These are phyloP conservation scores for Rhyacichthys aspro DNA, from an alignment of 2,797 vertebrate genomes.

Conservation along the genomic window DNA sequence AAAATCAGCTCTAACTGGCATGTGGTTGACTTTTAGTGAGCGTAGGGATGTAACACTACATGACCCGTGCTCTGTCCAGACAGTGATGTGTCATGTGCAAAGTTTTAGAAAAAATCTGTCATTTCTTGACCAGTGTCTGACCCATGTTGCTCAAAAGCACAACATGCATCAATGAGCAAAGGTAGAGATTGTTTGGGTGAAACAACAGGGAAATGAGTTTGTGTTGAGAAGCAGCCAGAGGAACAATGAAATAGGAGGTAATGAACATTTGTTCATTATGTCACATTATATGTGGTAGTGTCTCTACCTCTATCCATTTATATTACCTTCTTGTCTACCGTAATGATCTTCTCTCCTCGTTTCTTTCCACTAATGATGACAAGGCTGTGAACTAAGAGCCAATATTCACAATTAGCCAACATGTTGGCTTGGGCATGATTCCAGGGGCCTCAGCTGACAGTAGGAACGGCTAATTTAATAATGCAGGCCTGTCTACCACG, in stretches of 20 bases:
- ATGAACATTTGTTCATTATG: slow-evolving; percentile 37
- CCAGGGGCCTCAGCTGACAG: slow-evolving; percentile 68
- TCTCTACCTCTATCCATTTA: neutral
- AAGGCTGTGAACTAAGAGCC: slow-evolving; percentile 42
- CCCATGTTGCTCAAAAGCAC: slow-evolving; percentile 34
- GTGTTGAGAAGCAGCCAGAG: slow-evolving; percentile 70
- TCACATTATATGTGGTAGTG: slow-evolving; percentile 18
- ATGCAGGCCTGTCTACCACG: slow-evolving; percentile 46
- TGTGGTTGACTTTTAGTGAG: slow-evolving; percentile 15
- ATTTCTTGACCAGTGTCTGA: slow-evolving; percentile 50
- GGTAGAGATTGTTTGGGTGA: slow-evolving; percentile 53
- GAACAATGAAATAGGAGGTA: slow-evolving; percentile 5
- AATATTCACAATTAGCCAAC: slow-evolving; percentile 55
- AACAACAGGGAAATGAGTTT: slow-evolving; percentile 68
- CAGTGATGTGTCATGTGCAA: no score
- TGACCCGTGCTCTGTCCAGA: no score
- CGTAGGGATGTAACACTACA: no score
- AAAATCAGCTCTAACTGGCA: slow-evolving; percentile 9
- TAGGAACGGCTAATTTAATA: slow-evolving; percentile 68
- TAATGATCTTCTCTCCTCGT: slow-evolving; percentile 28
- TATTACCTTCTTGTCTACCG: slow-evolving; percentile 17
- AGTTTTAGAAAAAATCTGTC: slow-evolving; percentile 20
- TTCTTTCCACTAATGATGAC: slow-evolving; percentile 46
- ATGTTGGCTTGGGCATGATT: slow-evolving; percentile 47
- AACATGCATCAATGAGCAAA: no score